Percentiles rank a stretch among this genome's conserved stretches.
Conservation (phyloP, 2,888 invertebrate genomes). For the Lepidocyrtinus sp. region DNA sequence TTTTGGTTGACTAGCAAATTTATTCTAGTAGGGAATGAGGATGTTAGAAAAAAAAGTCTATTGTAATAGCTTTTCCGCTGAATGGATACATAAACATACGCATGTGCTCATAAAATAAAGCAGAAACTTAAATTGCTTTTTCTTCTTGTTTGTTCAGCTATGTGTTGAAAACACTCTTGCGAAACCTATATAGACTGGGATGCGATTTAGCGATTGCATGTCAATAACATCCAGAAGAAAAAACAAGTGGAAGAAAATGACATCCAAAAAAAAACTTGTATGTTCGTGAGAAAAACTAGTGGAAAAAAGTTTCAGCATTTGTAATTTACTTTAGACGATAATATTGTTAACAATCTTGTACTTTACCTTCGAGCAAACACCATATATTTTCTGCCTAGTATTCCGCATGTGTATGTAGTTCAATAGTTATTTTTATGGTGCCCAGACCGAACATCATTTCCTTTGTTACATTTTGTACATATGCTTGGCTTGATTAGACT, state of each 20-base stretch:
- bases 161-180: no score
- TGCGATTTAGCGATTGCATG: conserved; percentile 41
- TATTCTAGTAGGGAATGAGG: no score
- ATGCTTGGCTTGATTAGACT: neutral
- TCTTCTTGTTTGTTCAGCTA: no score
- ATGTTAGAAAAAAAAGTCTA: no score
- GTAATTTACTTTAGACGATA: conserved; percentile 35
- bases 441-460: neutral
- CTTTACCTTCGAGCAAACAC: neutral
- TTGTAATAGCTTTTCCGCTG: no score
- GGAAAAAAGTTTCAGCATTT: conserved; percentile 20
- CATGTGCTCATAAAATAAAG: no score
- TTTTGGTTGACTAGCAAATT: no score
- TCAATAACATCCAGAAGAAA: conserved; percentile 39
- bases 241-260: neutral
- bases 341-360: conserved; percentile 17
- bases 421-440: neutral
- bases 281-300: neutral
- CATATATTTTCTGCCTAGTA: neutral
- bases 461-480: no score
- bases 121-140: no score
- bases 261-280: conserved; percentile 23
- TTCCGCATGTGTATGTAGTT: neutral
- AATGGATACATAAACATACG: no score
- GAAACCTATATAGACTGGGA: no score